Evolutionary conservation across 2,888 invertebrate species (phyloP).

Genomic region (Sepioteuthis lessoniana): DNA sequence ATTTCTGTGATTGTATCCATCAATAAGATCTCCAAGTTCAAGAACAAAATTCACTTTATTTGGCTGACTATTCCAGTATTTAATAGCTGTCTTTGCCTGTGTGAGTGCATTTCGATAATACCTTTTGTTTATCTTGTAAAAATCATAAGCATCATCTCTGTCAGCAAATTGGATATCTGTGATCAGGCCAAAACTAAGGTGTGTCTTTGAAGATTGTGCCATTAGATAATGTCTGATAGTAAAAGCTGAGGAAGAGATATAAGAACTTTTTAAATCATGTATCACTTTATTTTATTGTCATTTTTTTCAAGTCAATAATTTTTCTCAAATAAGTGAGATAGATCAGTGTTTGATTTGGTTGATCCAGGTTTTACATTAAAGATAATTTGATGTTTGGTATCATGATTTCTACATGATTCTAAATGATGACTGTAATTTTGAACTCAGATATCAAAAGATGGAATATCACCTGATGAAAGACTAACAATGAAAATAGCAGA

Average conservation of each 20-base stretch:
- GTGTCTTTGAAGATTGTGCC: slow-evolving; percentile 35
- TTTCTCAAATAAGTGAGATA: no score
- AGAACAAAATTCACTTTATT: slow-evolving; percentile 68
- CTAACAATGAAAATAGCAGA: no score
- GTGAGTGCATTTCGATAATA: slow-evolving; percentile 72
- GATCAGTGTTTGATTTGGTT: no score
- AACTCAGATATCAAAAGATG: no score
- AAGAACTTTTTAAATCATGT: background rate
- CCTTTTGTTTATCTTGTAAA: slow-evolving; percentile 65
- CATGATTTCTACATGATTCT: no score
- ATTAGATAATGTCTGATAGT: background rate
- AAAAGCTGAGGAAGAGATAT: background rate
- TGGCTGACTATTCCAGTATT: slow-evolving; percentile 62
- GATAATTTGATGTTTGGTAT: no score
- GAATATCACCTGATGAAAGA: no score
- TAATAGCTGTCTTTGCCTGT: slow-evolving; percentile 69
- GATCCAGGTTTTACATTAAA: no score
- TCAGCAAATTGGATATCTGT: slow-evolving; percentile 76
- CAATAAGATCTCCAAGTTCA: slow-evolving; percentile 75
- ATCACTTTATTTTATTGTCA: background rate
- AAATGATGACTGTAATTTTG: no score
- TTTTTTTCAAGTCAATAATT: no score
- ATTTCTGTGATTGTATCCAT: slow-evolving; percentile 68
- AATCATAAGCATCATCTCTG: slow-evolving; percentile 71
- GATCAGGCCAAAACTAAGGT: slow-evolving; percentile 72